Percentiles rank a stretch among this genome's conserved stretches.
Evolutionary conservation across 2,888 invertebrate genomes (phyloP).

Genomic region (Ornithoptera priamus): DNA sequence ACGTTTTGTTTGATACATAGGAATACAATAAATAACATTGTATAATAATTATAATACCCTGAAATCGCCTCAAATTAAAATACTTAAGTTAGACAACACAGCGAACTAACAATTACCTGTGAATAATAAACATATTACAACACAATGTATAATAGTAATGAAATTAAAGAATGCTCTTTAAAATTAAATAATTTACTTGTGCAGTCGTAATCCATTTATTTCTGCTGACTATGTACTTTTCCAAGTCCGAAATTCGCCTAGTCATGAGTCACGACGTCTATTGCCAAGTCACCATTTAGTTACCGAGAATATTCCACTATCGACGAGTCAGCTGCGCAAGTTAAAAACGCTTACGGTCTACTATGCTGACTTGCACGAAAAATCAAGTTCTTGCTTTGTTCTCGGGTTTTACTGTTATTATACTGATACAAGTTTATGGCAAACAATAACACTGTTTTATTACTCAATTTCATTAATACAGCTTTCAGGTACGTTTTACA

Average conservation of each 20-base stretch:
- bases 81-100: neutral
- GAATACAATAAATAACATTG: no score
- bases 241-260: constrained; percentile 55
- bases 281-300: constrained; percentile 65
- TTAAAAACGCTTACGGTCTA: constrained; percentile 44
- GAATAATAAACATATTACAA: constrained; percentile 38
- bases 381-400: neutral
- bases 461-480: no score
- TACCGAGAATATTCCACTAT: constrained; percentile 45
- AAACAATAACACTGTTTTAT: no score
- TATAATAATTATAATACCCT: no score
- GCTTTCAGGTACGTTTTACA: no score
- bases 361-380: constrained; percentile 61
- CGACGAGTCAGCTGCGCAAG: constrained; percentile 56
- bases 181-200: constrained; percentile 65
- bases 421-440: no score
- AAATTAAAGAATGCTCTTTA: constrained; percentile 56
- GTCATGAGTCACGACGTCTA: constrained; percentile 56
- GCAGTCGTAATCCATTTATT: constrained; percentile 75
- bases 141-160: constrained; percentile 47
- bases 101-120: neutral
- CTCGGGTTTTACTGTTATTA: no score
- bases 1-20: no score
- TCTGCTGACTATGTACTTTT: constrained; percentile 64
- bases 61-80: no score